These are phyloP conservation scores for Myotis lucifugus DNA, from an alignment of 2,113 vertebrate genomes.

Conservation along the genomic window DNA sequence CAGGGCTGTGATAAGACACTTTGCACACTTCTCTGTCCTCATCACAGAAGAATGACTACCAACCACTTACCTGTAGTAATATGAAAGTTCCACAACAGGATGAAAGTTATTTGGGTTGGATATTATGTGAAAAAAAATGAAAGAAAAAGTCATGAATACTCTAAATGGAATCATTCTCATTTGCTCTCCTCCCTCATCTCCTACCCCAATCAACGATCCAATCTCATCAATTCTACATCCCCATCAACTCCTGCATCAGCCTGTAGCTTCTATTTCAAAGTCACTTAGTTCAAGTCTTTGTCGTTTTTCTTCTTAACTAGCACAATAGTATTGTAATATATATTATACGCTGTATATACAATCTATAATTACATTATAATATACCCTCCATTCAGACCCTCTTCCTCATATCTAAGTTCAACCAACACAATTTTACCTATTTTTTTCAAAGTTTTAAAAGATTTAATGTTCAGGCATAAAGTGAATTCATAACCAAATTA, in stretches of 20 bases:
- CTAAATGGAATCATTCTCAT: neutral
- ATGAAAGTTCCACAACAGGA: neutral
- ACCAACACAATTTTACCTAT: neutral
- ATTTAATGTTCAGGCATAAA: slow-evolving; percentile 50
- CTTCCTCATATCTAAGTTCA: neutral
- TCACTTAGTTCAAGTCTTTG: neutral
- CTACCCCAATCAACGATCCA: neutral
- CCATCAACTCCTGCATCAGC: neutral
- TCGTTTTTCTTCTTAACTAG: neutral
- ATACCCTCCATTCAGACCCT: neutral
- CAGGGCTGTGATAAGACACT: neutral
- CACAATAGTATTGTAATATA: neutral
- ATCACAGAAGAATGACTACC: neutral
- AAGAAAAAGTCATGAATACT: neutral
- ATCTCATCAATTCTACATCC: neutral
- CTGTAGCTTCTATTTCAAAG: neutral
- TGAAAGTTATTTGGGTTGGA: neutral
- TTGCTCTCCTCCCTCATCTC: neutral
- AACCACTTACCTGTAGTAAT: neutral
- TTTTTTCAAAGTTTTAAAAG: neutral
- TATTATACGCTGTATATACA: neutral
- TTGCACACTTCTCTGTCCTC: neutral
- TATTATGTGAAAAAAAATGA: neutral
- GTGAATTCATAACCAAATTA: slow-evolving; percentile 31
- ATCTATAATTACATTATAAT: neutral